Percentiles rank a stretch among this genome's conserved stretches.
phyloP scores from a whole-genome alignment of 2,888 invertebrate genomes.

The Pilophorus perplexus region DNA sequence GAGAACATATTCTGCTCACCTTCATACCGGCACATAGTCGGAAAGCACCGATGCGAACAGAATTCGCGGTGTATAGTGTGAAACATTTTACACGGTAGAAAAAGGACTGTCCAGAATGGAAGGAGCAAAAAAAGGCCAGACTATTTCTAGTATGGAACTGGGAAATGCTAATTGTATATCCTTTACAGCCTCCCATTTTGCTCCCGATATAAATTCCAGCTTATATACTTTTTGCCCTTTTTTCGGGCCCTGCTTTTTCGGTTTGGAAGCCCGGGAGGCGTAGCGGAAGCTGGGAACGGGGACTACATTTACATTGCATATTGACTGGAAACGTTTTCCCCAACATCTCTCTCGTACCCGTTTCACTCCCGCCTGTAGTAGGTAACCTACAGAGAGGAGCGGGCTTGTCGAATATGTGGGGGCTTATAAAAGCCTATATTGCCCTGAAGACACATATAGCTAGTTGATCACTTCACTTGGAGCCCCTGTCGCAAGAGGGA shows the following conservation, averaged over 20 bases:
- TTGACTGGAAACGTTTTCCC: slow-evolving; percentile 19
- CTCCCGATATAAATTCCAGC: not conserved
- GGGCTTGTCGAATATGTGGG: not conserved
- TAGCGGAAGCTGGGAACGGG: slow-evolving; percentile 14
- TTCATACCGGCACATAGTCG: no score
- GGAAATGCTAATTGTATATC: slow-evolving; percentile 11
- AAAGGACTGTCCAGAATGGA: no score
- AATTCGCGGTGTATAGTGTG: no score
- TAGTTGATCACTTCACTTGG: slow-evolving; percentile 10
- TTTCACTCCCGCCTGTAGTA: not conserved
- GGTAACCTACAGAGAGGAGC: not conserved
- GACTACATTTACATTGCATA: slow-evolving; percentile 22
- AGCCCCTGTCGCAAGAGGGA: not conserved
- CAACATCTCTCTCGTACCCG: not conserved
- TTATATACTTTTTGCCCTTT: slow-evolving; percentile 2
- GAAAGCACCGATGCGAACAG: no score
- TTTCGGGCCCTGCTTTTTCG: not conserved
- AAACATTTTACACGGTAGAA: no score
- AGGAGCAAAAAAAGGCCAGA: not conserved
- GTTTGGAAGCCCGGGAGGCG: slow-evolving; percentile 11
- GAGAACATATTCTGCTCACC: no score
- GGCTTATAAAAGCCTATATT: slow-evolving; percentile 20
- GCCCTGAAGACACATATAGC: slow-evolving; percentile 12
- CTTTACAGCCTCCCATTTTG: not conserved
- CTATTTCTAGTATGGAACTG: slow-evolving; percentile 4